phyloP scores from a whole-genome alignment of 2,797 vertebrate genomes.

The Mico argentatus region DNA sequence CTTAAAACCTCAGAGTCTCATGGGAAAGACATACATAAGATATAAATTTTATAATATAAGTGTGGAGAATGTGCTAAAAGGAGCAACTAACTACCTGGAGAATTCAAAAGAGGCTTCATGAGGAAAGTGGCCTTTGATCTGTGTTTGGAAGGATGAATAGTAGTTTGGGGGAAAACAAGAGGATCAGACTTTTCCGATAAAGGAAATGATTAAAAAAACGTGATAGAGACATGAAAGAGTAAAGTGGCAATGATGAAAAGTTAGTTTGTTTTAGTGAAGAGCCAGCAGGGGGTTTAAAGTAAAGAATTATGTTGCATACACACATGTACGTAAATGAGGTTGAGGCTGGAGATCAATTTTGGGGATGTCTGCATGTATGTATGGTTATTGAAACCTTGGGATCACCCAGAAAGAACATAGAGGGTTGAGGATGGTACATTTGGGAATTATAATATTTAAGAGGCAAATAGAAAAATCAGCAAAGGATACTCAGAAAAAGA shows the following conservation, averaged over 20 bases:
- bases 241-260: not conserved
- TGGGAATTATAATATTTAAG: not conserved
- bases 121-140: not conserved
- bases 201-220: not conserved
- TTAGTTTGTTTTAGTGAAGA: not conserved
- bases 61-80: not conserved
- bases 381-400: not conserved
- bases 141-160: not conserved
- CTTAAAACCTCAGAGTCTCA: not conserved
- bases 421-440: not conserved
- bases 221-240: not conserved
- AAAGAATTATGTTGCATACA: not conserved
- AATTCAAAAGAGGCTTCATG: slow-evolving; percentile 7
- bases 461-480: not conserved
- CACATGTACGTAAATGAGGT: not conserved
- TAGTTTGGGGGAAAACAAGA: not conserved
- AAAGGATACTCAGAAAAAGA: not conserved
- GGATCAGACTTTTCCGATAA: not conserved
- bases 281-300: not conserved
- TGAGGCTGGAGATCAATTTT: not conserved
- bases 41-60: not conserved
- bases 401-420: not conserved
- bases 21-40: not conserved
- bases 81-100: not conserved
- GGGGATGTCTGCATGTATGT: not conserved